Base-by-base conservation (phyloP, 2,797 vertebrate species). In the Rhinichthys osculus region DNA sequence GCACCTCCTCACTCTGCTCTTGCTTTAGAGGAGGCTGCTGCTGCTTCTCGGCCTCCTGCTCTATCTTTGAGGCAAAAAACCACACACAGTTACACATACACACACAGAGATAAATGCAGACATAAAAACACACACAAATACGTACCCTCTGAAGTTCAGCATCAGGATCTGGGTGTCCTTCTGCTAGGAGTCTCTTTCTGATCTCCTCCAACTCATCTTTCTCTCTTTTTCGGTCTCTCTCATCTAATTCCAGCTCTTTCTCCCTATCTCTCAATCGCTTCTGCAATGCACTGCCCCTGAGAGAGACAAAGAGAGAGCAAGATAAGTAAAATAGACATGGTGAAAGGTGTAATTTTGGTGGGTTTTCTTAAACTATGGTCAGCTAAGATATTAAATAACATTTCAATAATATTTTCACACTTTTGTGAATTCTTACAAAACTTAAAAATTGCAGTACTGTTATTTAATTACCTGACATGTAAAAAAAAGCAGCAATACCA, bases 171-270 rank as follows among this genome's bases (percentile, higher is more conserved):
- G 98, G 98, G 90, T 99, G 98, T 77, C 98, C 98, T 94, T 99
- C 98, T 90, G 98, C 97, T 91, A 99, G 90, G 91, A 99, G 97
- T 87, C 98, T 96, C 92, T 98, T 98, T 91, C 98, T 95, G 92
- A 99, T 99, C 95, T 99, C 98, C 90, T 99, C 98, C 88, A 98
- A 92, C 93, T 99, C 98, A 94, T 99, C 98, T 92, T 99, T 99
- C 92, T 99, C 98, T 82, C 98, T 96, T 93, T 99, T 99, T 92
- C 98, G 96, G 90, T 99, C 98, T 89, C 98, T 95, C 93, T 99
- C 98, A 92, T 99, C 98, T 72, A 95, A 96, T 96, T 99, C 98
- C 94, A 97, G 97, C 94, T 99, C 98, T 90, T 99, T 99, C 93
- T 99, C 98, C 84, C 98, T 91, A 92, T 99, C 98, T 94, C 98